These are phyloP conservation scores for Apis cerana DNA, from an alignment of 1,140 invertebrate genomes.

Conservation along the genomic window DNA sequence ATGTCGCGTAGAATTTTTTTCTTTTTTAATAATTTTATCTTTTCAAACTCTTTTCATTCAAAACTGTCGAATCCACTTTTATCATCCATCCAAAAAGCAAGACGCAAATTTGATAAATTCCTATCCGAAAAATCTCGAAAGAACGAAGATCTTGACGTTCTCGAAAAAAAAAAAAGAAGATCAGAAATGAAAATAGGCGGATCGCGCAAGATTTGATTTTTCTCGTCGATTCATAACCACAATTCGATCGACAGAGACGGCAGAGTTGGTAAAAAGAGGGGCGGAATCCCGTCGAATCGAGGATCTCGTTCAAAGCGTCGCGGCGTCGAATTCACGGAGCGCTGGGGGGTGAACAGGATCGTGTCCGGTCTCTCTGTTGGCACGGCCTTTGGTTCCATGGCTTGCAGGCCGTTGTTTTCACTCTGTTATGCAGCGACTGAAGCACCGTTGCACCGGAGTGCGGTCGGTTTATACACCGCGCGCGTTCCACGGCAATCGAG, in stretches of 20 bases:
- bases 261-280: background rate
- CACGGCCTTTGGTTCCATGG: constrained; percentile 72
- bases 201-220: background rate
- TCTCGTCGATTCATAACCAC: background rate
- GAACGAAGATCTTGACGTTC: no score
- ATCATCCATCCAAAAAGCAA: no score
- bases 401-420: constrained; percentile 74
- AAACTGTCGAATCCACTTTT: no score
- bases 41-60: no score
- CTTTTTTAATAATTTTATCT: no score
- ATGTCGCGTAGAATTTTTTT: no score
- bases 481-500: constrained; percentile 63
- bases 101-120: no score
- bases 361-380: constrained; percentile 63
- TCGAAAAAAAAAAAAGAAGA: no score
- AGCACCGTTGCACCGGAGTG: constrained; percentile 71
- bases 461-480: constrained; percentile 76
- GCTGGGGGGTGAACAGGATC: constrained; percentile 54
- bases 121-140: no score
- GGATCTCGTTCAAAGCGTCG: constrained; percentile 40
- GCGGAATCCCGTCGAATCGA: constrained; percentile 33
- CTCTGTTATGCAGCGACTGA: constrained; percentile 76
- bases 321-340: constrained; percentile 63
- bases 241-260: background rate
- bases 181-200: no score